A percentile compares a stretch with the other conserved stretches of the same genome.
Conservation (phyloP, 1,140 invertebrate species). For the Drosophila serrata region DNA sequence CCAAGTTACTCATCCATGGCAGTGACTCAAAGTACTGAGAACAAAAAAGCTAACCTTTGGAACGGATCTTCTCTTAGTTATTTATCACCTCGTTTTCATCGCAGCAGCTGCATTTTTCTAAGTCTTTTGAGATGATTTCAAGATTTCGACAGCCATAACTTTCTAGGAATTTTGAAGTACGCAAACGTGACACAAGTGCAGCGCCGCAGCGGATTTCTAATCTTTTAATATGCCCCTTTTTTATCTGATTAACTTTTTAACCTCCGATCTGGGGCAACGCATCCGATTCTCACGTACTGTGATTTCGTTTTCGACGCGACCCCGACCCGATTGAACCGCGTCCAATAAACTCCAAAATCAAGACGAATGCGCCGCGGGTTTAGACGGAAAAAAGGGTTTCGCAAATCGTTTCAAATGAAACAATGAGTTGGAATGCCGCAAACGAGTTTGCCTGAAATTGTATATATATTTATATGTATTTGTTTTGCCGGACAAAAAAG, state of each 20-base stretch:
- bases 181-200: constrained; percentile 67
- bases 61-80: background rate
- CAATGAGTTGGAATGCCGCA: constrained; percentile 52
- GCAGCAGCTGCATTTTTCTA: constrained; percentile 43
- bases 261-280: constrained; percentile 42
- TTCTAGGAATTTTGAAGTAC: constrained; percentile 73
- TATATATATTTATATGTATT: constrained; percentile 3
- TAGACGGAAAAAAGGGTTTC: constrained; percentile 59
- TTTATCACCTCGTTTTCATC: constrained; percentile 56
- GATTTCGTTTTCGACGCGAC: constrained; percentile 66
- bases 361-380: constrained; percentile 13
- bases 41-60: constrained; percentile 46
- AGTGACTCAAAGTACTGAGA: constrained; percentile 56
- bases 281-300: constrained; percentile 62
- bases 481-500: constrained; percentile 30
- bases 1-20: constrained; percentile 60
- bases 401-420: constrained; percentile 57
- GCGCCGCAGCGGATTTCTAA: constrained; percentile 53
- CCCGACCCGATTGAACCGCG: constrained; percentile 60
- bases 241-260: constrained; percentile 34
- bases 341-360: constrained; percentile 22
- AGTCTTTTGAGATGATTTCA: constrained; percentile 22
- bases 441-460: constrained; percentile 55
- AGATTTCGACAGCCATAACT: constrained; percentile 61
- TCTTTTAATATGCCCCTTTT: constrained; percentile 71